A percentile compares a stretch with the other conserved stretches of the same genome.
These are phyloP conservation scores for Automeris io DNA, from an alignment of 2,888 invertebrate genomes.

Conservation along the genomic window DNA sequence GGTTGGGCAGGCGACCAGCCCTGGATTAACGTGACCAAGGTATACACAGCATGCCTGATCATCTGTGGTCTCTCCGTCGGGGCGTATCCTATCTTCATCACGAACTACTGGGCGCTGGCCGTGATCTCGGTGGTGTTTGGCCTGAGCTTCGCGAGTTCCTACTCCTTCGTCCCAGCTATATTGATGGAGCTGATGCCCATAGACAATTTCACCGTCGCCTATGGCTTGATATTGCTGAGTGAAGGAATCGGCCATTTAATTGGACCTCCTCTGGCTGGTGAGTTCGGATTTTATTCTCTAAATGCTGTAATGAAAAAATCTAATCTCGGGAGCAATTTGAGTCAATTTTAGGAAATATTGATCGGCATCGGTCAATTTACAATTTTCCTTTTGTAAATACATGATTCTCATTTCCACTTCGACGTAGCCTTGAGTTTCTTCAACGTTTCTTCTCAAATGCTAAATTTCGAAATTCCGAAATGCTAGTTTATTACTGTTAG, in stretches of 20 bases:
- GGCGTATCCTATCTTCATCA: slow-evolving; percentile 76
- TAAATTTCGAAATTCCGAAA: too few relatives aligned
- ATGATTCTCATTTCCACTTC: too few relatives aligned
- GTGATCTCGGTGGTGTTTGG: slow-evolving; percentile 84
- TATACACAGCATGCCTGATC: slow-evolving; percentile 87
- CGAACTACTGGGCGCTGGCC: slow-evolving; percentile 65
- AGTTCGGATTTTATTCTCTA: too few relatives aligned
- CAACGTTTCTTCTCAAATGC: too few relatives aligned
- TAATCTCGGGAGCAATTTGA: too few relatives aligned
- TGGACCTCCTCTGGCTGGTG: slow-evolving; percentile 94
- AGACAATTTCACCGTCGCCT: slow-evolving; percentile 95
- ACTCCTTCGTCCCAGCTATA: slow-evolving; percentile 93
- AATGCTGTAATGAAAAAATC: too few relatives aligned
- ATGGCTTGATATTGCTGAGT: slow-evolving; percentile 90
- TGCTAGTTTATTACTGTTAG: too few relatives aligned
- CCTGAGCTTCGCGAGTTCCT: slow-evolving; percentile 92
- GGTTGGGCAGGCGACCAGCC: slow-evolving; percentile 94
- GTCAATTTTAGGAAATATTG: too few relatives aligned
- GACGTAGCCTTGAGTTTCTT: too few relatives aligned
- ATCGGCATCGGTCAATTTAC: too few relatives aligned
- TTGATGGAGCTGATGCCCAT: slow-evolving; percentile 92
- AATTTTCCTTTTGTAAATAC: too few relatives aligned
- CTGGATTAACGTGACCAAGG: slow-evolving; percentile 88
- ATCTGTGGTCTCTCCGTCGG: slow-evolving; percentile 79
- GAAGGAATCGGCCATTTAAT: slow-evolving; percentile 96